Evolutionary conservation across 2,888 invertebrate genomes (phyloP), one percentile per base, ranked within the genome.

Genomic region (Argyra leucocephala): DNA sequence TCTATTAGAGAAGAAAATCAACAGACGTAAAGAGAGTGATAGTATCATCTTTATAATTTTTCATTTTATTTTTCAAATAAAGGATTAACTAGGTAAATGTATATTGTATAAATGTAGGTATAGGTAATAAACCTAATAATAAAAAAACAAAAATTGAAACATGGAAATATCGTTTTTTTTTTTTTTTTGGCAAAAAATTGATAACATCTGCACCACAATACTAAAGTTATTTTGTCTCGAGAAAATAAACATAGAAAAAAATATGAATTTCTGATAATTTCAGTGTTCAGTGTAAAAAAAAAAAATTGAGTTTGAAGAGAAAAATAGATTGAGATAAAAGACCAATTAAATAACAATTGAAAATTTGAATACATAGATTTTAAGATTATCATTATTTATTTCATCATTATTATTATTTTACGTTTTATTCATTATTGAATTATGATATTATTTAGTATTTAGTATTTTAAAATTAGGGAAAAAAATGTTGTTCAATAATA

Each of bases 271-370:
- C n/a, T n/a, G n/a, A n/a, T n/a, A n/a, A n/a, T n/a, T n/a, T n/a
- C n/a, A n/a, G 31, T 31, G 5, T 31, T 31, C 10, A 10, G 31
- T 31, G 10, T 5, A 5, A 31, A 31, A 31, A 31, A 10, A 31
- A 10, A 31, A 31, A 31, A 31, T 5, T 7, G 5, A 31, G 31
- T 7, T 31, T 31, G 2, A 48, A 48, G 18, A 6, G 9, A 31
- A 31, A 1, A 2, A 31, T 10, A 31, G 7, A 6, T 26, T 26
- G 12, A 48, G 18, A 48, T n/a, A 48, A n/a, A 12, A 18, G 48
- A 18, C 48, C 48, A 48, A 48, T 48, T 48, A 48, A 48, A 48
- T 48, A 12, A 48, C 48, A 48, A 48, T 48, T 48, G 48, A 48
- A 48, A 48, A 48, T 48, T 48, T 48, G 48, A 48, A 48, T 48